Evolutionary conservation across 2,113 vertebrate genomes (phyloP), one percentile per base, ranked within the genome.

Genomic region (Prolemur simus): DNA sequence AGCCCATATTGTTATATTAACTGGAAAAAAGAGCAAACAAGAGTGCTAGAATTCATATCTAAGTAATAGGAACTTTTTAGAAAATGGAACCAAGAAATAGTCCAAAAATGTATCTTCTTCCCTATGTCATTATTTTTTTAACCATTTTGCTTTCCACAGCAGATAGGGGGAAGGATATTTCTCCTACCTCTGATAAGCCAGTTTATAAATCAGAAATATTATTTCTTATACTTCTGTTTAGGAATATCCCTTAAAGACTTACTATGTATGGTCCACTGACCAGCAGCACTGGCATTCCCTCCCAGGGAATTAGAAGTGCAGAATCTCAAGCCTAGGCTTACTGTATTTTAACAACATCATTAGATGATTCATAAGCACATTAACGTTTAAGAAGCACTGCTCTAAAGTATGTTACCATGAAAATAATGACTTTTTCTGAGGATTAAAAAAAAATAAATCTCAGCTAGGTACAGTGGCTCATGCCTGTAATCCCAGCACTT

Each of bases 111-210:
- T 69, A 47, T 49, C 21, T 76, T 74, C 45, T 60, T 32, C 25
- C 25, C 21, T 91, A 78, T 80, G 86, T 68, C 47, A 63, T 63
- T 60, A 58, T 58, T 17, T 87, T n/a, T 74, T 47, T 58, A 85
- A 63, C 21, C 5, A 56, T 74, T 73, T 78, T 90, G 42, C 58
- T 94, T 91, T 73, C 54, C n/a, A 66, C 27, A 29, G 25, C 18
- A 27, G 37, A 21, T 64, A 18, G n/a, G 32, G 25, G 47, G 25
- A 93, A 69, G 58, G 39, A 2, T 69, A 89, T 96, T 78, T 84
- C 73, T 87, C 27, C 52, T 13, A 87, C 10, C 34, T 52, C 13
- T 42, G 32, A 83, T 54, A 60, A 93, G 39, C 47, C 52, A 76
- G 74, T 6, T 63, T 64, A 25, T 11, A 39, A 83, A 74, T 20